Base-by-base conservation (phyloP, 2,113 vertebrate species). In the Dryoscopus gambensis region DNA sequence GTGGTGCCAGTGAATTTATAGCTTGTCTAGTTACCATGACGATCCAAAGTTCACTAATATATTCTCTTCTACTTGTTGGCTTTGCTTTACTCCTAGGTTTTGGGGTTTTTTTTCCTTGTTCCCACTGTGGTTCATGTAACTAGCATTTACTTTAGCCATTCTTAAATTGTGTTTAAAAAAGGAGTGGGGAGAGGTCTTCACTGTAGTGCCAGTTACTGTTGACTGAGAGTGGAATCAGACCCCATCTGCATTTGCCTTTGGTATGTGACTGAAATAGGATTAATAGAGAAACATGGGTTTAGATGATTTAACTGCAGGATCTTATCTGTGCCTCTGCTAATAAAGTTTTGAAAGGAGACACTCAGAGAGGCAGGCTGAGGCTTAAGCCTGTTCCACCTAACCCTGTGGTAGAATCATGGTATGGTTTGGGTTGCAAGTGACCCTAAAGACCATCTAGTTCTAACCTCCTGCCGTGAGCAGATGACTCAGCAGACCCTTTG, bases 1-100 rank as follows among this genome's bases (percentile, higher is more conserved):
- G 55, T 60, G 76, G 42, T 70, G 86, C 86, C 76, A 90, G 80
- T 79, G 80, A 68, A 84, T 89, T 71, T 87, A 88, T 17, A 71
- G 87, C 86, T 89, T 87, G 89, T 82, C 65, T 87, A 68, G 87
- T 95, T 94, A 79, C 81, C 56, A 76, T 79, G 81, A 68, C 37
- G 0, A 89, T 63, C 75, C 60, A 27, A 37, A 85, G 57, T 53
- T 93, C 40, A 24, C 15, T 10, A 52, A 37, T 44, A n/a, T n/a
- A 63, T 80, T 84, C 30, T 55, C 67, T 92, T 80, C 42, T 6
- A 3, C 27, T 62, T 86, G 28, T 55, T 92, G 68, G 22, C 67
- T 85, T 80, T 86, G 46, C 55, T 86, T 25, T 69, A 1, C 19
- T 62, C 17, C 21, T n/a, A 19, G 18, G 7, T 15, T 59, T 47